Percentiles rank a stretch among this genome's conserved stretches.
phyloP scores from a whole-genome alignment of 2,888 invertebrate species.

The Hirtodrosophila duncani region DNA sequence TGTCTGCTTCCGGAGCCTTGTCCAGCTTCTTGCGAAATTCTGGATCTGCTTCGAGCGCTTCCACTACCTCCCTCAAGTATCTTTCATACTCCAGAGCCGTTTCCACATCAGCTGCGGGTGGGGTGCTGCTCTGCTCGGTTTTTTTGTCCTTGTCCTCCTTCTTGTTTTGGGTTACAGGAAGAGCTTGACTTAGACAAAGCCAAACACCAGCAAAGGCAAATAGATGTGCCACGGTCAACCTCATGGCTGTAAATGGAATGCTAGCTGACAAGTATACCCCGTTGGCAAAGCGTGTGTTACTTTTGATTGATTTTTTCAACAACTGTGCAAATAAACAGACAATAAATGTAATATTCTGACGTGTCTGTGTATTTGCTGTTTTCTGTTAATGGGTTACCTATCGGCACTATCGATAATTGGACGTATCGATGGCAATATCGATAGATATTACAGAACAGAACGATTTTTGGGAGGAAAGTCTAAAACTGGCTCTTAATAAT shows the following conservation, averaged over 20 bases:
- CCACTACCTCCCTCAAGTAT: slow-evolving; percentile 93
- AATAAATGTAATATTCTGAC: slow-evolving; percentile 42
- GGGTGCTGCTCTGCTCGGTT: slow-evolving; percentile 70
- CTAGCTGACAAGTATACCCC: neutral
- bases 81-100: slow-evolving; percentile 83
- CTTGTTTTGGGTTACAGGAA: slow-evolving; percentile 80
- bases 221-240: slow-evolving; percentile 7
- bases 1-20: slow-evolving; percentile 89
- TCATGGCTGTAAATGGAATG: slow-evolving; percentile 41
- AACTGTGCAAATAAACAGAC: slow-evolving; percentile 44
- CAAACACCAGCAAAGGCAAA: slow-evolving; percentile 23
- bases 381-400: neutral
- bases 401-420: neutral
- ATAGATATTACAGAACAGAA: too few relatives aligned
- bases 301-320: slow-evolving; percentile 12
- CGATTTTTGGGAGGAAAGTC: too few relatives aligned
- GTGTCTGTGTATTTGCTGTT: slow-evolving; percentile 38
- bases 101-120: slow-evolving; percentile 68
- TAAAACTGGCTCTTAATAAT: too few relatives aligned
- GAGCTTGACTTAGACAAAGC: slow-evolving; percentile 76
- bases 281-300: neutral
- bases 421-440: too few relatives aligned
- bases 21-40: slow-evolving; percentile 89
- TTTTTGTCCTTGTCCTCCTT: slow-evolving; percentile 73
- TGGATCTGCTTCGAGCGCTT: slow-evolving; percentile 92